Conservation (phyloP, 2,888 invertebrate species). For the Xiphydria camelus region DNA sequence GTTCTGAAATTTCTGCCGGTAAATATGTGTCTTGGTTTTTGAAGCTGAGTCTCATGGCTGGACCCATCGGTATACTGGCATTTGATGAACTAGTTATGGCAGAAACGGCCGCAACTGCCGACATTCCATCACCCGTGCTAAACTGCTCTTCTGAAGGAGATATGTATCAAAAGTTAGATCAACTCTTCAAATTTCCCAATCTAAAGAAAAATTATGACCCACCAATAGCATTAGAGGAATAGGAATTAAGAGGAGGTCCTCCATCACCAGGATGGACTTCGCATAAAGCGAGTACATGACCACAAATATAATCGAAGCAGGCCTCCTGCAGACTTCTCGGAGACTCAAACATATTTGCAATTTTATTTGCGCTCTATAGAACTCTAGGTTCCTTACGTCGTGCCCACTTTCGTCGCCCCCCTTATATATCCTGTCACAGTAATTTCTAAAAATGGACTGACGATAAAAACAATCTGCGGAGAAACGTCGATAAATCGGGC, state of each 20-base stretch:
- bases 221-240: conserved; percentile 18
- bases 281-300: conserved; percentile 64
- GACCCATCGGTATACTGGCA: conserved; percentile 29
- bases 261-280: conserved; percentile 53
- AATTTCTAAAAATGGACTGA: no score
- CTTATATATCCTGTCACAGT: no score
- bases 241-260: conserved; percentile 21
- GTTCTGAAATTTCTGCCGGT: conserved; percentile 64
- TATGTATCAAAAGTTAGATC: not conserved
- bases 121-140: conserved; percentile 1
- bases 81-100: conserved; percentile 22
- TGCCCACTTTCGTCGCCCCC: no score
- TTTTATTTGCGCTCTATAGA: no score
- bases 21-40: conserved; percentile 63
- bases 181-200: not conserved
- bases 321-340: conserved; percentile 66
- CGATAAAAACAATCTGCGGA: no score
- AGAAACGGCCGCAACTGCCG: conserved; percentile 6
- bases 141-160: conserved; percentile 8
- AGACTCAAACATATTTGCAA: conserved; percentile 67
- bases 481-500: no score
- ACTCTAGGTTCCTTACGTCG: no score
- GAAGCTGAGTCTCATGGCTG: conserved; percentile 54
- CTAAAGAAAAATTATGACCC: conserved; percentile 14
- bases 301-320: conserved; percentile 68